Conservation (phyloP, 2,797 vertebrate species). For the Taenioides sp. region DNA sequence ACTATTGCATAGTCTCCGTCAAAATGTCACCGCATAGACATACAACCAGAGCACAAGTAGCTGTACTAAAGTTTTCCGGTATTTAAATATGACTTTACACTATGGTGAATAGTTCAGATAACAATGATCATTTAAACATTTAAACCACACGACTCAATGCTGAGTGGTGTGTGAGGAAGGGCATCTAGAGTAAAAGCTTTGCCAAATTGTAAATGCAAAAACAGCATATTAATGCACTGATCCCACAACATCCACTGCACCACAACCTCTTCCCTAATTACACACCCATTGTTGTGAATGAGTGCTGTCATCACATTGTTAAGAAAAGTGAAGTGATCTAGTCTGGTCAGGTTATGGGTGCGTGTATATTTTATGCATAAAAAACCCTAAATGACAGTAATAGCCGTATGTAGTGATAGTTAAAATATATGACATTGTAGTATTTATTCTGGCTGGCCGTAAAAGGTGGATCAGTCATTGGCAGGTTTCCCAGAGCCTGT, state of each 20-base stretch:
- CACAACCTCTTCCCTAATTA: no score
- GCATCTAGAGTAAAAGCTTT: no score
- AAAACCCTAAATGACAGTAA: background rate
- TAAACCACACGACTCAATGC: no score
- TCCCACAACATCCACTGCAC: no score
- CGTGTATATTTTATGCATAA: background rate
- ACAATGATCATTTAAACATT: no score
- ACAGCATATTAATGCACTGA: no score
- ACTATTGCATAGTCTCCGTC: background rate
- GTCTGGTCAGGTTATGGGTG: background rate
- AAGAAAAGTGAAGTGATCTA: no score
- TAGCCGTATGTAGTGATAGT: background rate
- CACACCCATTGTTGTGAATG: no score
- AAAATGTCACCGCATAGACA: background rate
- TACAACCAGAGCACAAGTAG: background rate
- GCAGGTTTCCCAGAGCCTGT: constrained; percentile 46
- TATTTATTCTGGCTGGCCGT: constrained; percentile 44
- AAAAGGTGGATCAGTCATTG: constrained; percentile 35
- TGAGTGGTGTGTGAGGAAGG: no score
- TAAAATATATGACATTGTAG: constrained; percentile 12
- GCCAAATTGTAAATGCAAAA: no score
- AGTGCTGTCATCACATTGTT: no score
- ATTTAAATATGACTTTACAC: background rate
- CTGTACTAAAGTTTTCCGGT: background rate
- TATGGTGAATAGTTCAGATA: background rate